Base-by-base conservation (phyloP, 2,113 vertebrate species). In the Eidolon helvum region DNA sequence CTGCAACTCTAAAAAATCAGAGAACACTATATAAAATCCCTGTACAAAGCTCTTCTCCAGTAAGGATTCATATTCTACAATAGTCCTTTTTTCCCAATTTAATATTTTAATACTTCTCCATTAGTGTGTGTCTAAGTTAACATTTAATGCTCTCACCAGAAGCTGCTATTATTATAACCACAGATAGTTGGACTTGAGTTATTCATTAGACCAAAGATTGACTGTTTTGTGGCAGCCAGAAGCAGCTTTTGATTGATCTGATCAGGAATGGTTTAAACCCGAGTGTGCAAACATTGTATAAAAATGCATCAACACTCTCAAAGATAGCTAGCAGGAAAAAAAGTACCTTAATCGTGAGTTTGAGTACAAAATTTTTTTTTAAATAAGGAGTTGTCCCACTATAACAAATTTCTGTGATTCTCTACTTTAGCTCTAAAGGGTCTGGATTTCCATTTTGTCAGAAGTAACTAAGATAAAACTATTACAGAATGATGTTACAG, bases 1-100 rank as follows among this genome's bases (percentile, higher is more conserved):
- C 66, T 77, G 40, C 26, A 95, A 72, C 16, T 91, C n/a, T 87
- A 63, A 68, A 94, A 95, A 68, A 10, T 57, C 48, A 96, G 63
- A 84, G 50, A 94, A 43, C 48, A 92, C 10, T 86, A 50, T 35
- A 38, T 66, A 68, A 89, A 84, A 55, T 38, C 2, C 59, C 38
- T 57, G 19, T 38, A 59, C 4, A 9, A 71, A 83, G 50, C 24
- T 90, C 28, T 45, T 91, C 21, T 57, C 50, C 38, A 68, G 14
- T 57, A 50, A 69, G 12, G 68, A 90, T 30, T 87, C 50, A 87
- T 75, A 92, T 65, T 96, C 74, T 71, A 5, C 12, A 69, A 93
- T 45, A 82, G 21, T 74, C 7, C 14, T 28, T 19, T 40, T 38
- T 33, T 33, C 3, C 6, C 18, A 68, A 89, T 72, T 88, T 77